phyloP scores from a whole-genome alignment of 2,113 vertebrate species.

The Podiceps cristatus region DNA sequence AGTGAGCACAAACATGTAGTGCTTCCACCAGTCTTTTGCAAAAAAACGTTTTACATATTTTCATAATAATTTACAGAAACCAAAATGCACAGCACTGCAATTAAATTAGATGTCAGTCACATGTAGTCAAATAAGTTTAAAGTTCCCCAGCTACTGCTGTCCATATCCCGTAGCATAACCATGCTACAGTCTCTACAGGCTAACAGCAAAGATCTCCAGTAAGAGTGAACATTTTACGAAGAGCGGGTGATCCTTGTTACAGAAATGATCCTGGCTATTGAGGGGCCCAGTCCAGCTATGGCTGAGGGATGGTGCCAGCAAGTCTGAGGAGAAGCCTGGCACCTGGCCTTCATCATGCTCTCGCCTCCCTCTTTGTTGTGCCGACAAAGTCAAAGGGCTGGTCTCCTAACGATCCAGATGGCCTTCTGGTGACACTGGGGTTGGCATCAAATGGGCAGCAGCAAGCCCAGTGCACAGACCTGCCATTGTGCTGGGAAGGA shows the following conservation, averaged over 20 bases:
- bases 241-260: neutral
- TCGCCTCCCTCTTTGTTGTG: neutral
- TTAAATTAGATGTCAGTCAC: neutral
- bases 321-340: neutral
- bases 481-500: neutral
- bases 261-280: neutral
- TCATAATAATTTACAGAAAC: neutral
- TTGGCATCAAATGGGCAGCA: neutral
- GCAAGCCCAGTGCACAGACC: neutral
- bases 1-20: neutral
- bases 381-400: neutral
- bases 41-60: neutral
- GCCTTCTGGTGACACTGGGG: neutral
- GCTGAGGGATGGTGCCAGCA: neutral
- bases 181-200: accelerated
- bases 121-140: neutral
- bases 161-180: neutral
- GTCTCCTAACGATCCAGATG: conserved; percentile 29
- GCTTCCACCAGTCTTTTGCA: neutral
- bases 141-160: neutral
- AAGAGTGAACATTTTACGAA: neutral
- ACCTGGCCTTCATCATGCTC: neutral
- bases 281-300: neutral
- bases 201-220: neutral
- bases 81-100: neutral